Evolutionary conservation across 2,888 invertebrate genomes (phyloP).

Genomic region (Malthinus seriepunctatus): DNA sequence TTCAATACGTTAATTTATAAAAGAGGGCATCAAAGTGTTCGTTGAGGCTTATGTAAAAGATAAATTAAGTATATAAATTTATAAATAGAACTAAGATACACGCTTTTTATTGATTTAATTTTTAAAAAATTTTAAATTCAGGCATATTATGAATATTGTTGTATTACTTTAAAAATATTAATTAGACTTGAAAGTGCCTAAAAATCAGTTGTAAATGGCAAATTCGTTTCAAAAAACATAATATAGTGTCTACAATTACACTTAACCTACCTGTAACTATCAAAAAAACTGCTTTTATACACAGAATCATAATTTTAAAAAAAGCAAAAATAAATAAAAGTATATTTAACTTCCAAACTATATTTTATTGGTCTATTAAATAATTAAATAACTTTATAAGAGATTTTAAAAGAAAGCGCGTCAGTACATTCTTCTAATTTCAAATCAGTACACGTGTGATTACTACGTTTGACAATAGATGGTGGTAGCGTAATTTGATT

Average conservation of each 20-base stretch:
- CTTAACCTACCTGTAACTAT: no score
- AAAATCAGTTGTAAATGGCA: no score
- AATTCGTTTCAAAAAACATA: no score
- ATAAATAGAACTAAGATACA: slow-evolving; percentile 4
- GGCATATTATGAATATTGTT: no score
- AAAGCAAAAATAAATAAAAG: background rate
- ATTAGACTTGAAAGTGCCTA: no score
- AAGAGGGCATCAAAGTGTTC: slow-evolving; percentile 24
- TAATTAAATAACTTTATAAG: no score
- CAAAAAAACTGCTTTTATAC: background rate
- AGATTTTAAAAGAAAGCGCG: background rate
- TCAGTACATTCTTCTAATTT: background rate
- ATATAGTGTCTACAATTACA: no score
- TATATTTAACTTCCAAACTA: background rate
- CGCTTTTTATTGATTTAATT: slow-evolving; percentile 4
- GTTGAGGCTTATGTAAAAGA: slow-evolving; percentile 18
- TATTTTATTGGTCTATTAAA: background rate
- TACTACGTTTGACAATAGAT: no score
- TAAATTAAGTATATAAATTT: slow-evolving; percentile 1
- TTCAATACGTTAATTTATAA: no score
- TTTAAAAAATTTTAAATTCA: background rate
- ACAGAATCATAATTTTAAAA: background rate
- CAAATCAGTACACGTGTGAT: no score
- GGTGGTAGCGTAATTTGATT: no score
- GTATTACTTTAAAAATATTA: no score